Evolutionary conservation across 2,888 invertebrate genomes (phyloP).

Genomic region (Adela reaumurella): DNA sequence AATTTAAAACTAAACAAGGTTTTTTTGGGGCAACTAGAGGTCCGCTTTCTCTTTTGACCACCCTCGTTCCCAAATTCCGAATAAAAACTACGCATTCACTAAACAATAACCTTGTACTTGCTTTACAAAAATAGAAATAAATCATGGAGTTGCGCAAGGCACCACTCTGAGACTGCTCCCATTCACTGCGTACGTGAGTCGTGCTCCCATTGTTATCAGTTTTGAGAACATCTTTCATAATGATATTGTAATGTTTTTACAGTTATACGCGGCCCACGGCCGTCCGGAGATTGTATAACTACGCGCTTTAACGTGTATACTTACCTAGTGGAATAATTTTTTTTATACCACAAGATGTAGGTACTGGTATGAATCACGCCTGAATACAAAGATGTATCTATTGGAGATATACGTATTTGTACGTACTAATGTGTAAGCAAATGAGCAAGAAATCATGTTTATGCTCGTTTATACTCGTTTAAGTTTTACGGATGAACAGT

Average conservation of each 20-base stretch:
- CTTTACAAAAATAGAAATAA: constrained; percentile 5
- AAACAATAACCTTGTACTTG: background rate
- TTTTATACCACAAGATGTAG: too few relatives aligned
- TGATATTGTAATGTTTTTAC: background rate
- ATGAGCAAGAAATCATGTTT: too few relatives aligned
- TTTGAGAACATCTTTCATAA: constrained; percentile 6
- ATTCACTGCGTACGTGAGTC: background rate
- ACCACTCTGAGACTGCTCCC: background rate
- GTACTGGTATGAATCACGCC: too few relatives aligned
- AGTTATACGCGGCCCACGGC: background rate
- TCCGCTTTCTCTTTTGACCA: constrained; percentile 41
- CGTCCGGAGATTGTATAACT: background rate
- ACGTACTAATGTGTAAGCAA: too few relatives aligned
- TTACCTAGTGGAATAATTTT: too few relatives aligned
- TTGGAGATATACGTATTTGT: too few relatives aligned
- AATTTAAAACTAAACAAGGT: background rate
- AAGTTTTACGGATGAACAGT: too few relatives aligned
- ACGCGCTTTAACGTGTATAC: background rate
- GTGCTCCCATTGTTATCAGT: constrained; percentile 6
- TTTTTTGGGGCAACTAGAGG: background rate
- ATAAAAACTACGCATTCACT: constrained; percentile 6
- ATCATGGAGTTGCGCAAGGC: constrained; percentile 5
- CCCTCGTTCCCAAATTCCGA: constrained; percentile 28
- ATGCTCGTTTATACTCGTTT: too few relatives aligned
- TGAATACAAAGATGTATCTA: too few relatives aligned